Percentiles rank a stretch among this genome's conserved stretches.
Conservation (phyloP, 23 tunicate genomes). For the Corella eumyota region DNA sequence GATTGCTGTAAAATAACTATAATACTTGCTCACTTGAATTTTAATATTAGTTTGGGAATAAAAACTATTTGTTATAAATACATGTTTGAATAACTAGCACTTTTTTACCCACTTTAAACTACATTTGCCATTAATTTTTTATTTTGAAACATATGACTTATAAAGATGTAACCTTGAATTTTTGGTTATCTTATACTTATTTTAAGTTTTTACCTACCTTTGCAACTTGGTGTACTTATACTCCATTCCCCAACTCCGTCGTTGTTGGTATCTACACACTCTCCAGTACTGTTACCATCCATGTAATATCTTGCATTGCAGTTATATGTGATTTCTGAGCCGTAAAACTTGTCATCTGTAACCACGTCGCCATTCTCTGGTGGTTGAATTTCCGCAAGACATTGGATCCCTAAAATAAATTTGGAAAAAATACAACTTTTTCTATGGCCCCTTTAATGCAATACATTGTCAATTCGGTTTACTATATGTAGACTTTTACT, state of each 20-base stretch:
- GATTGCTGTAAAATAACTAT: too few species aligned
- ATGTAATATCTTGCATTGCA: slow-evolving; percentile 6
- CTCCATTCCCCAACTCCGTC: slow-evolving; percentile 21
- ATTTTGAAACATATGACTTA: too few species aligned
- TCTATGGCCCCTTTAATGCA: background rate
- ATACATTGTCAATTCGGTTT: background rate
- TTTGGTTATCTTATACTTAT: too few species aligned
- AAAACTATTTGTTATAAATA: too few species aligned
- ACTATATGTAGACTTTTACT: background rate
- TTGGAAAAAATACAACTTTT: background rate
- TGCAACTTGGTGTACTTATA: slow-evolving; percentile 16
- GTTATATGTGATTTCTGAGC: slow-evolving; percentile 3
- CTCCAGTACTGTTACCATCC: slow-evolving; percentile 1
- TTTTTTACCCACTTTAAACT: too few species aligned
- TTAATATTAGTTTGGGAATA: too few species aligned
- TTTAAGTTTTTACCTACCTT: slow-evolving; percentile 32
- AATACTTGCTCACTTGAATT: too few species aligned
- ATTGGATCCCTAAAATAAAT: slow-evolving; percentile 1
- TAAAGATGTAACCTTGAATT: too few species aligned
- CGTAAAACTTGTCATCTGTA: background rate
- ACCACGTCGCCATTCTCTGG: background rate
- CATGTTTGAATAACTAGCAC: too few species aligned
- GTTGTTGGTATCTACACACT: slow-evolving; percentile 8
- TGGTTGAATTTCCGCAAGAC: background rate
- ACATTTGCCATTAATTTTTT: too few species aligned